Evolutionary conservation across 2,888 invertebrate genomes (phyloP).

Genomic region (Morpho achilles): DNA sequence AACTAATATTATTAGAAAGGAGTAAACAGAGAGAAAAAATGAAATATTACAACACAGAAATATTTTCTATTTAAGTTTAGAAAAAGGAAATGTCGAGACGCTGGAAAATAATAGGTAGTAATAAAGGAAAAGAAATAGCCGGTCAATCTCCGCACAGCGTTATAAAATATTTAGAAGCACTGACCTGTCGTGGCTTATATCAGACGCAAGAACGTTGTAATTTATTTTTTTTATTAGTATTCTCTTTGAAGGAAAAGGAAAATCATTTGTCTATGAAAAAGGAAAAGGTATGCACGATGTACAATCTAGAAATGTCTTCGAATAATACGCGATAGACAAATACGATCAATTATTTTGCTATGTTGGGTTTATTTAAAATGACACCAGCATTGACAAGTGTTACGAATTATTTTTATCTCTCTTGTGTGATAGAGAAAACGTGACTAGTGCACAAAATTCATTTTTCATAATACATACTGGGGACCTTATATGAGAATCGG

Average conservation of each 20-base stretch:
- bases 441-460: too few species aligned
- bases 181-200: neutral
- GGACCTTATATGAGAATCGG: too few species aligned
- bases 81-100: constrained; percentile 19
- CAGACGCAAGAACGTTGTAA: neutral
- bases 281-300: neutral
- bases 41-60: constrained; percentile 4
- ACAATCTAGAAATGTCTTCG: neutral
- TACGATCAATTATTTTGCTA: too few species aligned
- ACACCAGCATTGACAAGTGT: too few species aligned
- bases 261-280: too few species aligned
- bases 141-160: constrained; percentile 9
- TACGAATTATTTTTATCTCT: too few species aligned
- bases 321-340: neutral
- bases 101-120: constrained; percentile 21
- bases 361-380: too few species aligned
- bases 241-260: neutral
- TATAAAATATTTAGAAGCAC: constrained; percentile 15
- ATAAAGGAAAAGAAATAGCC: constrained; percentile 17
- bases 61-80: constrained; percentile 16
- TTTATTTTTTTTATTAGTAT: neutral
- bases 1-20: neutral
- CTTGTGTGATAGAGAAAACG: too few species aligned
- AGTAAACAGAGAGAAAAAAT: neutral
- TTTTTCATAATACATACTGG: too few species aligned